Percentiles rank a stretch among this genome's conserved stretches.
phyloP scores from a whole-genome alignment of 1,140 invertebrate species.

The Glossosoma conforme region DNA sequence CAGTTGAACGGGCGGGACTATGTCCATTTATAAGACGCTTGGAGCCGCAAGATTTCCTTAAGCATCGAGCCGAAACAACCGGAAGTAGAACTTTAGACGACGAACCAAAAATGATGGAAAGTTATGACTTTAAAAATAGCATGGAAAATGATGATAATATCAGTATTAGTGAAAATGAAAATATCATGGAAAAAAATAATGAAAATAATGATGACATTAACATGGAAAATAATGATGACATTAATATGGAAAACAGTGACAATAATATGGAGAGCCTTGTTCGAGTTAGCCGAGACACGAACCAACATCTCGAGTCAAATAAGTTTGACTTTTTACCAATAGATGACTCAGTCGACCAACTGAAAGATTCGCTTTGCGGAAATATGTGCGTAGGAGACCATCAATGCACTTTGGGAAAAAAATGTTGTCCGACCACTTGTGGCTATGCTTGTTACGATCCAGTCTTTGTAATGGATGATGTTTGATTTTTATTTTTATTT shows the following conservation, averaged over 20 bases:
- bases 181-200: too few species aligned
- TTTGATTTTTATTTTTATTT: not conserved
- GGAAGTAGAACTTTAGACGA: slow-evolving; percentile 14
- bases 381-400: slow-evolving; percentile 14
- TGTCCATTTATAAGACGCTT: slow-evolving; percentile 15
- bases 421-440: slow-evolving; percentile 17
- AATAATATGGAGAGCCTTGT: too few species aligned
- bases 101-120: slow-evolving; percentile 1
- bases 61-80: slow-evolving; percentile 9
- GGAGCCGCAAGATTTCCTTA: slow-evolving; percentile 19
- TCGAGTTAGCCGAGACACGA: slow-evolving; percentile 5
- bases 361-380: slow-evolving; percentile 17
- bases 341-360: slow-evolving; percentile 1
- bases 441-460: slow-evolving; percentile 21
- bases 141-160: too few species aligned
- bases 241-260: too few species aligned
- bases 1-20: slow-evolving; percentile 11
- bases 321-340: not conserved
- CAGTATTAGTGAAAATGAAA: too few species aligned
- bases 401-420: slow-evolving; percentile 14
- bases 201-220: too few species aligned
- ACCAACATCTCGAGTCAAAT: not conserved
- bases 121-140: too few species aligned
- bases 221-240: too few species aligned
- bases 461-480: slow-evolving; percentile 7